A percentile compares a stretch with the other conserved stretches of the same genome.
phyloP scores from a whole-genome alignment of 2,888 invertebrate species.

The Syrphus vitripennis region DNA sequence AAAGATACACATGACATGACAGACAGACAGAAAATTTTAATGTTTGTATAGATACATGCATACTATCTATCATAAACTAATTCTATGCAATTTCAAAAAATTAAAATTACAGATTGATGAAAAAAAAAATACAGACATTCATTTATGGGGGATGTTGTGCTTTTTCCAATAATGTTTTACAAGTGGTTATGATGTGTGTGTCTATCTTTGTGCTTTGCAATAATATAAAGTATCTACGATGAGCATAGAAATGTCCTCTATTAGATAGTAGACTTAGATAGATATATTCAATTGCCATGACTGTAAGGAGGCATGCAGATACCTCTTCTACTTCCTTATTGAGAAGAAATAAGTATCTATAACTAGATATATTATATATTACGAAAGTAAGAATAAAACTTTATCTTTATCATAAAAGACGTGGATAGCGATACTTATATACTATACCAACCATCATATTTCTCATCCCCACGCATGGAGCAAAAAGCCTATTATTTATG shows the following conservation, averaged over 20 bases:
- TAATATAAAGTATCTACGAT: slow-evolving; percentile 38
- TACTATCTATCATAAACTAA: slow-evolving; percentile 39
- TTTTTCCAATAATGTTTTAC: slow-evolving; percentile 3
- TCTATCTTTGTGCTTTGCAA: slow-evolving; percentile 30
- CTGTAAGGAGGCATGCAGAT: not conserved
- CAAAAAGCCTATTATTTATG: slow-evolving; percentile 50
- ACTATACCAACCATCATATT: too few species aligned
- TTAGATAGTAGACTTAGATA: not conserved
- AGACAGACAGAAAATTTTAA: slow-evolving; percentile 42
- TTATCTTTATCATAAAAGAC: not conserved
- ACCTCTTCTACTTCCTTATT: slow-evolving; percentile 12
- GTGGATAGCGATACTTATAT: not conserved
- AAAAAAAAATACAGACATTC: not conserved
- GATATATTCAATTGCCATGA: slow-evolving; percentile 28
- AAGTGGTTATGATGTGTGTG: not conserved
- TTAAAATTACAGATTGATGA: slow-evolving; percentile 60
- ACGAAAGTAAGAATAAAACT: not conserved
- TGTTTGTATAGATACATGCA: too few species aligned
- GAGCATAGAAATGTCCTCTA: slow-evolving; percentile 52
- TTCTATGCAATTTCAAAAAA: slow-evolving; percentile 69
- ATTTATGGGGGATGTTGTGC: not conserved
- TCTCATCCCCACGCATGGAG: not conserved
- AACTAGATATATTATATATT: not conserved
- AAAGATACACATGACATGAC: slow-evolving; percentile 42
- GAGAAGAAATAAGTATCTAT: not conserved